These are phyloP conservation scores for Agapornis roseicollis DNA, from an alignment of 2,113 vertebrate species.

Conservation along the genomic window DNA sequence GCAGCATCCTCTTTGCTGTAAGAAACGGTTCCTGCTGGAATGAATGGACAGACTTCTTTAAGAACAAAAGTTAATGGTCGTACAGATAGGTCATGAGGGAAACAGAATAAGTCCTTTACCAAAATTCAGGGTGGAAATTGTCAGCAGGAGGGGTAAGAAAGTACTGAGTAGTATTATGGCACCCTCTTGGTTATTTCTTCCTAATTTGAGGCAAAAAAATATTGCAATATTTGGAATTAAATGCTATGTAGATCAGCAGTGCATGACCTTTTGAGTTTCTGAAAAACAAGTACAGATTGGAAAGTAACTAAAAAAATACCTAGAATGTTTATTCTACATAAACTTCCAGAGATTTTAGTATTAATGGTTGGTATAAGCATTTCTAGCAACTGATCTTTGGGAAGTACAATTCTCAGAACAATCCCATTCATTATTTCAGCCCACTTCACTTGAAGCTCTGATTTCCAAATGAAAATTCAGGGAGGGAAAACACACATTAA, in stretches of 20 bases:
- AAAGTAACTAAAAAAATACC: constrained; percentile 8
- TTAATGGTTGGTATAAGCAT: constrained; percentile 4
- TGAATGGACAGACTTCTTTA: neutral
- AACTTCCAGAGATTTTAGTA: constrained; percentile 17
- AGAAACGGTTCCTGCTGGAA: neutral
- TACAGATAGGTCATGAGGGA: neutral
- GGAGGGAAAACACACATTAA: constrained; percentile 51
- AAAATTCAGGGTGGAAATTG: neutral
- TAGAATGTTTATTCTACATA: constrained; percentile 25
- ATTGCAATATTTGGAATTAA: neutral
- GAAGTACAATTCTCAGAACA: constrained; percentile 32
- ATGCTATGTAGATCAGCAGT: neutral
- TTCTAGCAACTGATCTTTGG: constrained; percentile 37
- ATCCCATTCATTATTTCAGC: constrained; percentile 51
- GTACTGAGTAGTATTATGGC: neutral
- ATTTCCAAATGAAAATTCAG: constrained; percentile 43
- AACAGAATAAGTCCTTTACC: neutral
- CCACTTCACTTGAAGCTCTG: constrained; percentile 26
- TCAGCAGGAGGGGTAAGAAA: accelerated
- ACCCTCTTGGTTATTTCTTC: neutral
- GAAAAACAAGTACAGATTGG: constrained; percentile 9
- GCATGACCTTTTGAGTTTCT: neutral
- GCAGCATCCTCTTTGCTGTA: accelerated
- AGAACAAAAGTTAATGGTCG: neutral
- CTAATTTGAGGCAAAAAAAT: neutral